Percentiles rank a stretch among this genome's conserved stretches.
phyloP scores from a whole-genome alignment of 1,140 invertebrate genomes.

The Brachionus koreanus region DNA sequence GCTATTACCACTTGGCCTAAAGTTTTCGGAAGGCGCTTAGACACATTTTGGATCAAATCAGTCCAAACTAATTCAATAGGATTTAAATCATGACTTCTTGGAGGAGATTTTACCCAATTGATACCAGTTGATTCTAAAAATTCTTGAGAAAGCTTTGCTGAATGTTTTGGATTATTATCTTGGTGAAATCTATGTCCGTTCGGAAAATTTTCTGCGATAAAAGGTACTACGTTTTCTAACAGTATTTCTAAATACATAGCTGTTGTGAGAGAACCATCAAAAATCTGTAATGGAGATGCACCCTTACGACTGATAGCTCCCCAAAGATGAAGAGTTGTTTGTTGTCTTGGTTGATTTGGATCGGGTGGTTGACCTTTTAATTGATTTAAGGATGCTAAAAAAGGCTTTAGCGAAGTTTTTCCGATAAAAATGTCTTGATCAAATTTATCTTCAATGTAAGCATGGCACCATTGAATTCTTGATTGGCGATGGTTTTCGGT shows the following conservation, averaged over 20 bases:
- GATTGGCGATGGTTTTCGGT: constrained; percentile 39
- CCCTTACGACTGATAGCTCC: constrained; percentile 37
- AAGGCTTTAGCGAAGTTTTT: constrained; percentile 30
- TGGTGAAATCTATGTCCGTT: constrained; percentile 37
- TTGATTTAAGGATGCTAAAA: constrained; percentile 38
- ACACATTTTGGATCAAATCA: constrained; percentile 39
- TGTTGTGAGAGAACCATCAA: constrained; percentile 22
- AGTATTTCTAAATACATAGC: constrained; percentile 43
- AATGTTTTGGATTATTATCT: constrained; percentile 41
- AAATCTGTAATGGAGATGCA: constrained; percentile 40
- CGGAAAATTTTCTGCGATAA: constrained; percentile 42
- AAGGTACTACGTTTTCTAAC: constrained; percentile 29
- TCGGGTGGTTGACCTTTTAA: constrained; percentile 35
- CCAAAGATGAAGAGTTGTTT: constrained; percentile 38
- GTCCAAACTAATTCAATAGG: constrained; percentile 41
- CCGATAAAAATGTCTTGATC: constrained; percentile 44
- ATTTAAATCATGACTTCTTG: constrained; percentile 35
- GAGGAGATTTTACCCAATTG: constrained; percentile 35
- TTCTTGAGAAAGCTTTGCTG: constrained; percentile 35
- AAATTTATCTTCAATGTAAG: constrained; percentile 9
- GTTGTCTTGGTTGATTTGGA: constrained; percentile 18
- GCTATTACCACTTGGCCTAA: constrained; percentile 34
- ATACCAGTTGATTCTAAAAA: constrained; percentile 42
- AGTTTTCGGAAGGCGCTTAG: constrained; percentile 34
- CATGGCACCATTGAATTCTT: constrained; percentile 38